phyloP scores from a whole-genome alignment of 2,113 vertebrate species.

The Pachyramphus minor region DNA sequence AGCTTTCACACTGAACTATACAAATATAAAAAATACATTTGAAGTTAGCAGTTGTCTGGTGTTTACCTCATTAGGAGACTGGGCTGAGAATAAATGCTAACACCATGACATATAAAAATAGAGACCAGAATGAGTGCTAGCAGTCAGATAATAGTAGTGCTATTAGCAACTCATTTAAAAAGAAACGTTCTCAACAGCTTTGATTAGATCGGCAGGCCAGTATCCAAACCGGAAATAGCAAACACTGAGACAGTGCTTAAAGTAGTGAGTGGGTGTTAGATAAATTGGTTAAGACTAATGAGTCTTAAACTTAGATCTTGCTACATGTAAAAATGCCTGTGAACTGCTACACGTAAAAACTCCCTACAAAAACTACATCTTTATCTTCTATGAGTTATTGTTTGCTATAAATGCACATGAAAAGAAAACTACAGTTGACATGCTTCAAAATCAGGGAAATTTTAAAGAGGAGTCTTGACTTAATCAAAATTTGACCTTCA shows the following conservation, averaged over 20 bases:
- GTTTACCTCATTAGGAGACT: background rate
- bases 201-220: background rate
- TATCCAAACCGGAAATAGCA: background rate
- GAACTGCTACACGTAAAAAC: no score
- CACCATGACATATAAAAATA: background rate
- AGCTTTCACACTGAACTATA: background rate
- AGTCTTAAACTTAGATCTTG: background rate
- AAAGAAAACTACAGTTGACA: background rate
- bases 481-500: background rate
- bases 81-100: background rate
- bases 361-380: background rate
- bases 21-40: background rate
- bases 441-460: background rate
- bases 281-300: background rate
- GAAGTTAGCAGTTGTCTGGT: background rate
- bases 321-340: background rate
- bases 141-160: background rate
- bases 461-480: background rate
- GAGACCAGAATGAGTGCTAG: background rate
- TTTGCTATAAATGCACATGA: background rate
- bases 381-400: background rate
- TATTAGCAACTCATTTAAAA: background rate
- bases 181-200: background rate
- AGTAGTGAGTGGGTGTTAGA: no score
- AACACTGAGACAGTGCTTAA: background rate